A percentile compares a stretch with the other conserved stretches of the same genome.
phyloP scores from a whole-genome alignment of 92 coral and sea anemone genomes.

The Epizoanthus illoricatus region DNA sequence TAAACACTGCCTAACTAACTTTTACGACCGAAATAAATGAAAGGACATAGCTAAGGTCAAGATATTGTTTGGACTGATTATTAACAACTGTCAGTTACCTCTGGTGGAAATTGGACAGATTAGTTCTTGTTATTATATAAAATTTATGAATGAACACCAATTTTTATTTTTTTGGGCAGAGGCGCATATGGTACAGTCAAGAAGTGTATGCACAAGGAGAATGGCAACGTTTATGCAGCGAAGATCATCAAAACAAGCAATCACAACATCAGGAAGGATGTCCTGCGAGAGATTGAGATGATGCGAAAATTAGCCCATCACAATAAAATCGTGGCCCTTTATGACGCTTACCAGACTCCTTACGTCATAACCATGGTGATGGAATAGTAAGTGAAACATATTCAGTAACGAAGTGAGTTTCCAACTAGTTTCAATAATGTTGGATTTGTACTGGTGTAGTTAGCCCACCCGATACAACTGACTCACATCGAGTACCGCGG shows the following conservation, averaged over 20 bases:
- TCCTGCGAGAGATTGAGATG: slow-evolving; percentile 79
- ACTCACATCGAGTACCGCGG: too few relatives aligned
- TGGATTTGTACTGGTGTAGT: background rate
- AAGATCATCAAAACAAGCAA: slow-evolving; percentile 86
- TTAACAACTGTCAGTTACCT: too few relatives aligned
- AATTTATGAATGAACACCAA: background rate
- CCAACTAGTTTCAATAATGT: background rate
- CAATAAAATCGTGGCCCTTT: slow-evolving; percentile 72
- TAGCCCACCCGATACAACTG: too few relatives aligned
- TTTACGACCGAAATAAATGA: too few relatives aligned
- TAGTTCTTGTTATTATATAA: too few relatives aligned
- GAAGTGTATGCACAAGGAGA: slow-evolving; percentile 77
- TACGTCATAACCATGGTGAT: slow-evolving; percentile 89
- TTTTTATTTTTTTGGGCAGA: slow-evolving; percentile 34
- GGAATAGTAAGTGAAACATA: slow-evolving; percentile 80
- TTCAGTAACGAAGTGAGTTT: background rate
- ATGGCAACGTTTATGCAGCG: slow-evolving; percentile 75
- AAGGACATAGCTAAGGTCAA: too few relatives aligned
- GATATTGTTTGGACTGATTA: too few relatives aligned
- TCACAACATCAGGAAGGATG: slow-evolving; percentile 75
- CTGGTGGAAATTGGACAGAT: too few relatives aligned
- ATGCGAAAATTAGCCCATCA: slow-evolving; percentile 81
- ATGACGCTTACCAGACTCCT: slow-evolving; percentile 86
- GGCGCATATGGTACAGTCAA: slow-evolving; percentile 92
- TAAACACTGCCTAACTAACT: too few relatives aligned